Conservation (phyloP, 2,888 invertebrate genomes). For the Melanostoma mellinum region DNA sequence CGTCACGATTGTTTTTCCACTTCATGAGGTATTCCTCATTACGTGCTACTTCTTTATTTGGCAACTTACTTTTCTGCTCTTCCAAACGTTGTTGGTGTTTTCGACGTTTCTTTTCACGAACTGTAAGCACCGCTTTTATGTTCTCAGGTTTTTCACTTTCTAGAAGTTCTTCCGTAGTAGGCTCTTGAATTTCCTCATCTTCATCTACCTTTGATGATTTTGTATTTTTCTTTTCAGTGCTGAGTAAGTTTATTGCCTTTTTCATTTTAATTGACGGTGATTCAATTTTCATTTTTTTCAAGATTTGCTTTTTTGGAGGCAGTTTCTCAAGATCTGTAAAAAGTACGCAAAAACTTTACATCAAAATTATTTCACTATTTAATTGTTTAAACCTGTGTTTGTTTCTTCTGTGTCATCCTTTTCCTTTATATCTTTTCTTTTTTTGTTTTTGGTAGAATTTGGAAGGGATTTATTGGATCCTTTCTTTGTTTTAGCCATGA, state of each 20-base stretch:
- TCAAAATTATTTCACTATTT: conserved; percentile 20
- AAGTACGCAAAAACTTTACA: not conserved
- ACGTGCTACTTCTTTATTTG: conserved; percentile 84
- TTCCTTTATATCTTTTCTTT: no score
- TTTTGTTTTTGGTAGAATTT: no score
- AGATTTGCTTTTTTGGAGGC: conserved; percentile 37
- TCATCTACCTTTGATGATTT: conserved; percentile 79
- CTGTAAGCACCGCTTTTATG: conserved; percentile 83
- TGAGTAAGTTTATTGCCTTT: conserved; percentile 2
- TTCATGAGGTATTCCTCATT: conserved; percentile 87
- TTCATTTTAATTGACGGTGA: conserved; percentile 19
- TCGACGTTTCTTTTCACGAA: conserved; percentile 86
- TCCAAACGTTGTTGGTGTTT: conserved; percentile 84
- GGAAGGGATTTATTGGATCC: no score
- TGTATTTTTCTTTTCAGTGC: not conserved
- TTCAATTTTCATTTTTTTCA: conserved; percentile 47
- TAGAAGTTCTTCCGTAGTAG: conserved; percentile 79
- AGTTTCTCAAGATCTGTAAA: conserved; percentile 25
- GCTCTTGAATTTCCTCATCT: conserved; percentile 77
- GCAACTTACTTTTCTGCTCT: conserved; percentile 83
- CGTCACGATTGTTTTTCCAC: conserved; percentile 87
- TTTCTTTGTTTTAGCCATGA: no score
- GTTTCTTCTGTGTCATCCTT: no score
- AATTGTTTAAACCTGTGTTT: no score
- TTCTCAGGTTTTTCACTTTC: conserved; percentile 80